A percentile compares a stretch with the other conserved stretches of the same genome.
phyloP scores from a whole-genome alignment of 2,113 vertebrate species.

The Caranx ignobilis region DNA sequence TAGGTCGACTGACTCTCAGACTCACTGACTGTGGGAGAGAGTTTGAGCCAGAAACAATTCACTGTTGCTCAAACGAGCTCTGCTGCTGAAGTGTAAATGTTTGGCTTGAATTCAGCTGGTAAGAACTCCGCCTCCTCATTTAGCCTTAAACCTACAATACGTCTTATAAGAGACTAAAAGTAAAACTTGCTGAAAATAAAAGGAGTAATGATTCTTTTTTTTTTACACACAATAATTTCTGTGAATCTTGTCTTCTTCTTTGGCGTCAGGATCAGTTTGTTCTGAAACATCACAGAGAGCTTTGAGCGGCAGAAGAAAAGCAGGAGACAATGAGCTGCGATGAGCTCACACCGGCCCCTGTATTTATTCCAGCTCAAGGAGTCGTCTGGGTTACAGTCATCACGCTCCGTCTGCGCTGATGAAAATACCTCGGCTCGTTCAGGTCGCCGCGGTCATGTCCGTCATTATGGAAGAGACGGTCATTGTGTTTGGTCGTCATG shows the following conservation, averaged over 20 bases:
- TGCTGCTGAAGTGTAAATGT: conserved; percentile 11
- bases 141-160: neutral
- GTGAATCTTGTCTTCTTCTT: neutral
- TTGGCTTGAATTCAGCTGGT: conserved; percentile 5
- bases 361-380: conserved; percentile 41
- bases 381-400: conserved; percentile 56
- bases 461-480: conserved; percentile 17
- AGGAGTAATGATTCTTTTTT: neutral
- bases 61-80: neutral
- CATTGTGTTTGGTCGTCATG: conserved; percentile 29
- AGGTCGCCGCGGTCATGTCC: conserved; percentile 10
- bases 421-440: conserved; percentile 45
- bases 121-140: neutral
- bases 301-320: neutral
- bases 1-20: conserved; percentile 33
- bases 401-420: conserved; percentile 26
- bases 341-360: conserved; percentile 25
- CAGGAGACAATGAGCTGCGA: conserved; percentile 19
- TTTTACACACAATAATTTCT: neutral
- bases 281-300: conserved; percentile 16
- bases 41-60: conserved; percentile 30
- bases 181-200: neutral
- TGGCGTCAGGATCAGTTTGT: neutral
- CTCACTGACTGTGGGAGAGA: neutral
- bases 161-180: neutral